A percentile compares a stretch with the other conserved stretches of the same genome.
Conservation (phyloP, 2,797 vertebrate genomes). For the Pagetopsis macropterus region DNA sequence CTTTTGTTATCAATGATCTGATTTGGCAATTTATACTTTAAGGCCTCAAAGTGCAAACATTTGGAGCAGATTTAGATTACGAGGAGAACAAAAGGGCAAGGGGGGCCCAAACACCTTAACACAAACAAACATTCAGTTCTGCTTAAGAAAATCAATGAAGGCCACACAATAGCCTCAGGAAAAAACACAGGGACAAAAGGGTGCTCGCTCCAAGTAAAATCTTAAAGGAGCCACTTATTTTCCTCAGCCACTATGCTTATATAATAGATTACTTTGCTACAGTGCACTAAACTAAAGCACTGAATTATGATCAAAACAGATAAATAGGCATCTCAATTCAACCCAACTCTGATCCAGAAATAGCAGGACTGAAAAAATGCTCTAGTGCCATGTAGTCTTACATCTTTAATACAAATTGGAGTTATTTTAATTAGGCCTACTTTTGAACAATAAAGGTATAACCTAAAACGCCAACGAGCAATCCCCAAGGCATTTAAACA, state of each 20-base stretch:
- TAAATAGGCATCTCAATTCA: not conserved
- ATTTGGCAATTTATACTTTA: not conserved
- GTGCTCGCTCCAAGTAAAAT: not conserved
- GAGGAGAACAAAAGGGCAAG: slow-evolving; percentile 28
- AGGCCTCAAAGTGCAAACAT: slow-evolving; percentile 20
- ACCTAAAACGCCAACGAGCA: not conserved
- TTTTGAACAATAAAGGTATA: too few species aligned
- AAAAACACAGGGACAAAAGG: not conserved
- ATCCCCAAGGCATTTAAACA: not conserved
- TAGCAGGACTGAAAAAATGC: not conserved
- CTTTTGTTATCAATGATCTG: slow-evolving; percentile 5
- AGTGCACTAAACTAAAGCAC: not conserved
- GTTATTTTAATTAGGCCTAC: too few species aligned
- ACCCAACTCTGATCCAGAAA: not conserved
- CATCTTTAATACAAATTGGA: not conserved
- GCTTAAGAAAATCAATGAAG: not conserved
- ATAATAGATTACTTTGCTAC: not conserved
- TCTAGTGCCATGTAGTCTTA: not conserved
- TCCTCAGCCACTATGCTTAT: not conserved
- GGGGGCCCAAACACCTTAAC: slow-evolving; percentile 14
- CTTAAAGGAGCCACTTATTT: not conserved
- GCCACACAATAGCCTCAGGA: not conserved
- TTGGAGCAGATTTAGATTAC: slow-evolving; percentile 4
- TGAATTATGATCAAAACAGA: not conserved
- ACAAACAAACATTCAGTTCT: not conserved